These are phyloP conservation scores for Eudyptes chrysolophus DNA, from an alignment of 2,113 vertebrate species.

Conservation along the genomic window DNA sequence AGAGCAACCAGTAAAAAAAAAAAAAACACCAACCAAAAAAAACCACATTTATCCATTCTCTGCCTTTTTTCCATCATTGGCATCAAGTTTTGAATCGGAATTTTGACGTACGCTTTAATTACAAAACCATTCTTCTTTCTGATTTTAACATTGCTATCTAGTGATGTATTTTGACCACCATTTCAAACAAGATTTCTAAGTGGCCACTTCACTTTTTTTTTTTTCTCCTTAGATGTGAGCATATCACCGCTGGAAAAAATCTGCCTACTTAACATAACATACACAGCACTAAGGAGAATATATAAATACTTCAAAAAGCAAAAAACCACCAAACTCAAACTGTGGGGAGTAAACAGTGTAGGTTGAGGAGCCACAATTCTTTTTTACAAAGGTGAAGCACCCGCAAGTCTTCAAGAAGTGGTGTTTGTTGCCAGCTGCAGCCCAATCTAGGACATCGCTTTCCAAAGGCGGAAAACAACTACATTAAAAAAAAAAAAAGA, in stretches of 20 bases:
- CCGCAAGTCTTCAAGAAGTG: not conserved
- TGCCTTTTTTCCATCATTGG: not conserved
- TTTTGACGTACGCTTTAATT: not conserved
- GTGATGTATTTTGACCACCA: not conserved
- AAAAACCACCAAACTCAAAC: not conserved
- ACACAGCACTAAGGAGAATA: not conserved
- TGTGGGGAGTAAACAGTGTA: not conserved
- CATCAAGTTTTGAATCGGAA: not conserved
- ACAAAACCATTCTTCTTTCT: not conserved
- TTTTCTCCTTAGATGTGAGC: not conserved
- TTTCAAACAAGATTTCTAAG: not conserved
- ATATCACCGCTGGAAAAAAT: not conserved
- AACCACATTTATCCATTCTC: not conserved
- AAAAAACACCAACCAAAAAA: not conserved
- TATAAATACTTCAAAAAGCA: not conserved
- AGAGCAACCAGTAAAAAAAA: not conserved
- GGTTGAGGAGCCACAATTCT: not conserved
- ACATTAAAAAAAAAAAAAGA: not conserved
- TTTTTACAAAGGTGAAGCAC: not conserved
- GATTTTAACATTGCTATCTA: not conserved
- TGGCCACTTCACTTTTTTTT: not conserved
- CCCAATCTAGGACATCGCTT: not conserved
- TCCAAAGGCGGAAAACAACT: not conserved
- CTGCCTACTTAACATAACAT: not conserved
- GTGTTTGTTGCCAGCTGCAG: not conserved